phyloP scores from a whole-genome alignment of 2,113 vertebrate species.

The Cygnus buccinator region DNA sequence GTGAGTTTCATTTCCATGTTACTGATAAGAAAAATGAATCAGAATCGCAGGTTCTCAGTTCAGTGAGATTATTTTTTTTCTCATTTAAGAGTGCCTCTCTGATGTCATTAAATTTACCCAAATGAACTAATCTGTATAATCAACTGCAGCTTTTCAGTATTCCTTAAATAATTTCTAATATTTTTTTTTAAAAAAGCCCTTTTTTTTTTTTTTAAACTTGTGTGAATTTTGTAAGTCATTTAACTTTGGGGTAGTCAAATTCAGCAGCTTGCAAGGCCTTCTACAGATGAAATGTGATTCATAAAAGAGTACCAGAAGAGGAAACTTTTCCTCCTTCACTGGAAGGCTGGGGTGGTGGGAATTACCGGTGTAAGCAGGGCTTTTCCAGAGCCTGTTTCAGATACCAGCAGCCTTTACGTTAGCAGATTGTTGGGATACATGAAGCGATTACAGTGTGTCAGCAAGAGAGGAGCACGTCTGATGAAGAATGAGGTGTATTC shows the following conservation, averaged over 20 bases:
- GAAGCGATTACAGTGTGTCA: neutral
- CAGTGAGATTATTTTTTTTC: neutral
- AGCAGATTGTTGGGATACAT: neutral
- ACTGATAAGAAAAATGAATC: neutral
- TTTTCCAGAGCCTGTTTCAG: constrained; percentile 2
- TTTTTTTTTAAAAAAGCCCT: neutral
- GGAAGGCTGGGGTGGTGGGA: neutral
- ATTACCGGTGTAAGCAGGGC: neutral
- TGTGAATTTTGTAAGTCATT: neutral
- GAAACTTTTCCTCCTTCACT: neutral
- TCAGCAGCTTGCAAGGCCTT: neutral
- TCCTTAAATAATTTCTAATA: neutral
- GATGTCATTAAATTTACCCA: neutral
- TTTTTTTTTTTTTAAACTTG: neutral
- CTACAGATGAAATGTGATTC: neutral
- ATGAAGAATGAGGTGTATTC: neutral
- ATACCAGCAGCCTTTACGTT: neutral
- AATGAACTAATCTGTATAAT: neutral
- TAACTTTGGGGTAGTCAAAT: neutral
- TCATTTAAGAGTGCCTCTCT: neutral
- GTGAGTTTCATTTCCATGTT: neutral
- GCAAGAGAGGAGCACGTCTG: neutral
- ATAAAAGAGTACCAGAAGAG: neutral
- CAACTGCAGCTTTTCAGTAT: neutral
- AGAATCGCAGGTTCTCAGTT: neutral